These are phyloP conservation scores for Mimachlamys varia DNA, from an alignment of 2,888 invertebrate genomes.

Conservation along the genomic window DNA sequence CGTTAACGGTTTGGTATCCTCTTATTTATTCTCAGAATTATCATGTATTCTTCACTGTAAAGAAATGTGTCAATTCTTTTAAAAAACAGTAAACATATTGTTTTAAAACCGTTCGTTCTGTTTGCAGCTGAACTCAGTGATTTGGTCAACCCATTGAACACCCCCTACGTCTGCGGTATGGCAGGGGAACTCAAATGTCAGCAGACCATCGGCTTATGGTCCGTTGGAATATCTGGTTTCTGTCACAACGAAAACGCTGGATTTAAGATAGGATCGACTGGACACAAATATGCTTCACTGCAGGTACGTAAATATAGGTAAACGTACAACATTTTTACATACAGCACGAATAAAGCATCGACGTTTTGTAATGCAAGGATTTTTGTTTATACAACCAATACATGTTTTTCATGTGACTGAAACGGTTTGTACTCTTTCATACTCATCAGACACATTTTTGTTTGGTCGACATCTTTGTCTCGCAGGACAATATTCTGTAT, in stretches of 20 bases:
- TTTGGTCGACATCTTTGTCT: too few relatives aligned
- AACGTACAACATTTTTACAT: too few relatives aligned
- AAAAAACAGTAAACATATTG: background rate
- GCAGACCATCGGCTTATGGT: background rate
- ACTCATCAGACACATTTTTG: too few relatives aligned
- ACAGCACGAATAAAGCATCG: too few relatives aligned
- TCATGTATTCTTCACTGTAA: too few relatives aligned
- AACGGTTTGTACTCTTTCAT: too few relatives aligned
- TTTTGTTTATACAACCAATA: too few relatives aligned
- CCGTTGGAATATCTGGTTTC: background rate
- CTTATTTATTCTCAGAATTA: too few relatives aligned
- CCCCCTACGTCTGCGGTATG: background rate
- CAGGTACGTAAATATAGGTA: background rate
- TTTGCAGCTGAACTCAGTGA: background rate
- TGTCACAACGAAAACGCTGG: slow-evolving; percentile 17
- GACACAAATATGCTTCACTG: background rate
- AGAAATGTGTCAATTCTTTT: background rate
- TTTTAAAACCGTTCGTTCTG: background rate
- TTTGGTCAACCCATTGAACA: background rate
- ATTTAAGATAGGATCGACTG: background rate
- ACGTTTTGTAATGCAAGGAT: too few relatives aligned
- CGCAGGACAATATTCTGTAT: too few relatives aligned
- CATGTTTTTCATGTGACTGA: too few relatives aligned
- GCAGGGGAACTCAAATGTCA: background rate
- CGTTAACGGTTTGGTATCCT: too few relatives aligned